A percentile compares a stretch with the other conserved stretches of the same genome.
These are phyloP conservation scores for Andrena dorsata DNA, from an alignment of 2,888 invertebrate species.

Conservation along the genomic window DNA sequence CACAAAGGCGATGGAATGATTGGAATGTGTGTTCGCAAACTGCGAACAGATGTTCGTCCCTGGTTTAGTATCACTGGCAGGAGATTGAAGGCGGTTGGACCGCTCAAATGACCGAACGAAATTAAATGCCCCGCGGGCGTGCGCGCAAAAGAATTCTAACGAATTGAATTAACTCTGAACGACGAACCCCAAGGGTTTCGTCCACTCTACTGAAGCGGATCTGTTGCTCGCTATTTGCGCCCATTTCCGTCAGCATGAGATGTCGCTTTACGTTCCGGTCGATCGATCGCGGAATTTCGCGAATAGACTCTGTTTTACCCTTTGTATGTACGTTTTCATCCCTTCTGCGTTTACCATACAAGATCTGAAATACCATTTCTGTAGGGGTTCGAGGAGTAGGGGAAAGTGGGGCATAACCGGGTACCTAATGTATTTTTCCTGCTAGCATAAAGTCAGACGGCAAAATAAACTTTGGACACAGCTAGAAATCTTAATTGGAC, in stretches of 20 bases:
- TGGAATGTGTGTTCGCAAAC: slow-evolving; percentile 49
- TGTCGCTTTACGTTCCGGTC: background rate
- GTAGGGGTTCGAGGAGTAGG: too few relatives aligned
- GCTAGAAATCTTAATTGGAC: too few relatives aligned
- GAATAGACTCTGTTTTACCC: background rate
- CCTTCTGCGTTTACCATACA: too few relatives aligned
- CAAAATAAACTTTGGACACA: too few relatives aligned
- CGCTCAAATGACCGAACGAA: slow-evolving; percentile 76
- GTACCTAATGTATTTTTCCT: too few relatives aligned
- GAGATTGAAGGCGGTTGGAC: slow-evolving; percentile 77
- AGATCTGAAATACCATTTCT: too few relatives aligned
- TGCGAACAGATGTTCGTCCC: slow-evolving; percentile 68
- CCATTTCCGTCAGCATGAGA: slow-evolving; percentile 2
- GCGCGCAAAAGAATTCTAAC: slow-evolving; percentile 59
- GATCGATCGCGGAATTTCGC: background rate
- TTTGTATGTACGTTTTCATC: background rate
- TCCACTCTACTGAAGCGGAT: background rate
- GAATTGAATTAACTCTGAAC: slow-evolving; percentile 41
- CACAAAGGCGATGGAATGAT: slow-evolving; percentile 2
- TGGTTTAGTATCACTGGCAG: slow-evolving; percentile 79
- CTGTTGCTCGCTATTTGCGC: background rate
- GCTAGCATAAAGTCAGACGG: too few relatives aligned
- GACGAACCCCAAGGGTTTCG: background rate
- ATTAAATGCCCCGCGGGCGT: slow-evolving; percentile 68
- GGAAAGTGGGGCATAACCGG: too few relatives aligned